phyloP scores from a whole-genome alignment of 2,113 vertebrate genomes.

The Lagopus muta region DNA sequence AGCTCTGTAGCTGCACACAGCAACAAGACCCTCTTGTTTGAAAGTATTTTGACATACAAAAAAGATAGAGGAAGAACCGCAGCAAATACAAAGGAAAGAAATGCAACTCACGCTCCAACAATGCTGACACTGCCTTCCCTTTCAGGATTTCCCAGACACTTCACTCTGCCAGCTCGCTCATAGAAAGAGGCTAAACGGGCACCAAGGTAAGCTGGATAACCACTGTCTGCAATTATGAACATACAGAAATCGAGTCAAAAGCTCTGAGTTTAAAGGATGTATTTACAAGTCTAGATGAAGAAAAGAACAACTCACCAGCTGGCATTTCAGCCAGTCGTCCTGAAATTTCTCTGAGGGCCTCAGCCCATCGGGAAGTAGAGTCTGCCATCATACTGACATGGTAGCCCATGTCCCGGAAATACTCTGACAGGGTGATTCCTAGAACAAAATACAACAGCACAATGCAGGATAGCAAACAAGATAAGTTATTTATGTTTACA shows the following conservation, averaged over 20 bases:
- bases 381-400: conserved; percentile 99
- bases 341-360: conserved; percentile 97
- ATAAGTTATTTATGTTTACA: not conserved
- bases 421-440: conserved; percentile 98
- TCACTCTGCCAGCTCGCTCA: conserved; percentile 94
- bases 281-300: not conserved
- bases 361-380: conserved; percentile 97
- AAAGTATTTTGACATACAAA: not conserved
- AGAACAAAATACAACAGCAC: not conserved
- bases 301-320: conserved; percentile 83
- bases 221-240: conserved; percentile 86
- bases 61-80: not conserved
- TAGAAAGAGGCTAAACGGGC: conserved; percentile 97
- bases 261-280: not conserved
- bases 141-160: conserved; percentile 97
- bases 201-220: conserved; percentile 96
- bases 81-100: not conserved
- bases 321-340: conserved; percentile 98
- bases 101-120: conserved; percentile 91
- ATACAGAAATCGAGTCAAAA: not conserved
- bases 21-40: not conserved
- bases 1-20: not conserved
- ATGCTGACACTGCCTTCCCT: conserved; percentile 98
- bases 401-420: conserved; percentile 99
- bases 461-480: not conserved